phyloP scores from a whole-genome alignment of 2,113 vertebrate species.

The Acanthisitta chloris region DNA sequence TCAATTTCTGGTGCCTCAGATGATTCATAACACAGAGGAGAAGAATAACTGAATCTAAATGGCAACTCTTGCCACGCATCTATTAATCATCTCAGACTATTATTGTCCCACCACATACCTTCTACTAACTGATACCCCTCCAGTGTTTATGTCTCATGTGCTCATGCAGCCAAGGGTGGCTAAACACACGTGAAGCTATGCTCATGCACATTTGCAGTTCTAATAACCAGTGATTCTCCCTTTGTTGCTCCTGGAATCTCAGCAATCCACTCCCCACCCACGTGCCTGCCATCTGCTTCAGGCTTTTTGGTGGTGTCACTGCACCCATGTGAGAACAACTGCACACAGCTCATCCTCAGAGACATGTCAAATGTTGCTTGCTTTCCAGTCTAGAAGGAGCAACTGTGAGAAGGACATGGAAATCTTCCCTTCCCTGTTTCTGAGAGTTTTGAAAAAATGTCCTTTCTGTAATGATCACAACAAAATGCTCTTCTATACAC shows the following conservation, averaged over 20 bases:
- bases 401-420: neutral
- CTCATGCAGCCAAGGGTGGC: neutral
- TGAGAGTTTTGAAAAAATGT: neutral
- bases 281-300: neutral
- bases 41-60: constrained; percentile 32
- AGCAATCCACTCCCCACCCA: neutral
- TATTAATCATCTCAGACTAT: constrained; percentile 6
- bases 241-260: constrained; percentile 26
- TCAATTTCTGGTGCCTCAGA: neutral
- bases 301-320: neutral
- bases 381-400: neutral
- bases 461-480: neutral
- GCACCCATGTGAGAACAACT: neutral
- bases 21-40: constrained; percentile 36
- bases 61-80: neutral
- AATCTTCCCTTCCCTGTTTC: neutral
- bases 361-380: neutral
- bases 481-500: neutral
- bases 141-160: neutral
- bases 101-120: neutral
- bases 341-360: neutral
- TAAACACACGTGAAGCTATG: fast-evolving
- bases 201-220: neutral
- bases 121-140: neutral
- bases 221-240: neutral